A percentile compares a stretch with the other conserved stretches of the same genome.
These are phyloP conservation scores for Budorcas taxicolor DNA, from an alignment of 2,113 vertebrate genomes.

Conservation along the genomic window DNA sequence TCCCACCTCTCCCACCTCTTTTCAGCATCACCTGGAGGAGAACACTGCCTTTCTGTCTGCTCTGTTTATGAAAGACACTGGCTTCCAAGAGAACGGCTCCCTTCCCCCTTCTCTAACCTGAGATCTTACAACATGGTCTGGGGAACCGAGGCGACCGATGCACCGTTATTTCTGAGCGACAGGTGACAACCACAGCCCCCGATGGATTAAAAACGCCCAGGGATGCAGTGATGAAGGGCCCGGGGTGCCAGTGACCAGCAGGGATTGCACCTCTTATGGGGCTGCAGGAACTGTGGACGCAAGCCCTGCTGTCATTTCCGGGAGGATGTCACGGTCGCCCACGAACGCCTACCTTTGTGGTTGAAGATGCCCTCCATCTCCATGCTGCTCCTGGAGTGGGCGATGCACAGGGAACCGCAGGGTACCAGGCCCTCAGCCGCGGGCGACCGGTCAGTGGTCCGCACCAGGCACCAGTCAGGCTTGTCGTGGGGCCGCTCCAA, in stretches of 20 bases:
- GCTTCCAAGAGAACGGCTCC: rapidly evolving
- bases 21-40: not conserved
- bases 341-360: conserved; percentile 90
- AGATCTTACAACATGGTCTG: rapidly evolving
- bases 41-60: not conserved
- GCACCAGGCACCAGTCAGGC: conserved; percentile 96
- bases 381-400: conserved; percentile 97
- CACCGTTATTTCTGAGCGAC: not conserved
- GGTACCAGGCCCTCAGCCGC: conserved; percentile 95
- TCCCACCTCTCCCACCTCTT: no score
- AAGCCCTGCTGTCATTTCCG: rapidly evolving
- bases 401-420: conserved; percentile 96
- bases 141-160: not conserved
- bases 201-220: not conserved
- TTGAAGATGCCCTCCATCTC: conserved; percentile 99
- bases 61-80: not conserved
- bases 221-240: not conserved
- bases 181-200: not conserved
- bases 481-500: conserved; percentile 96
- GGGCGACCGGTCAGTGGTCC: conserved; percentile 95
- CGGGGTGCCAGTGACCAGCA: rapidly evolving
- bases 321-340: rapidly evolving
- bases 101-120: not conserved
- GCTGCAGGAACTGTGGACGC: rapidly evolving
- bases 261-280: rapidly evolving